These are phyloP conservation scores for Drosophila anomelani DNA, from an alignment of 2,888 invertebrate genomes.

Conservation along the genomic window DNA sequence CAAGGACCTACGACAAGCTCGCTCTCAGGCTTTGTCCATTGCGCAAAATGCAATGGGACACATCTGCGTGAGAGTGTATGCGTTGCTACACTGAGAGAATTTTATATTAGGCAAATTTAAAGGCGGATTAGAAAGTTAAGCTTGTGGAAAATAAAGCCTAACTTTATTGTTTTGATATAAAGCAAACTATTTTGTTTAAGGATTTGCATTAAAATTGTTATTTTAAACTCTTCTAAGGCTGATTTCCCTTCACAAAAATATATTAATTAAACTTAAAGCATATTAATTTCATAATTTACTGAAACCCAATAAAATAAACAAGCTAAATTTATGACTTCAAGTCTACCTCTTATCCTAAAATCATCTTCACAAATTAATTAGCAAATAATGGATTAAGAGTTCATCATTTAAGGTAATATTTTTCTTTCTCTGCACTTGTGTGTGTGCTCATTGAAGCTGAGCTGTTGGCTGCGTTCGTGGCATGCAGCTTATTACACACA, in stretches of 20 bases:
- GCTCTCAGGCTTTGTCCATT: constrained; percentile 39
- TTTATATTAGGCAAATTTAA: background rate
- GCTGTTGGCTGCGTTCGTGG: constrained; percentile 50
- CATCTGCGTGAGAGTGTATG: background rate
- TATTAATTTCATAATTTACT: background rate
- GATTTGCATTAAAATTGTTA: no score
- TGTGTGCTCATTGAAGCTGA: constrained; percentile 32
- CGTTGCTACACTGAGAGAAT: background rate
- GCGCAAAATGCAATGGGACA: constrained; percentile 33
- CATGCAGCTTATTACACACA: constrained; percentile 67
- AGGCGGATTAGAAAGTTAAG: background rate
- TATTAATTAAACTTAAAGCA: background rate
- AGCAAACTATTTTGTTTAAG: no score
- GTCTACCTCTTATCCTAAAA: no score
- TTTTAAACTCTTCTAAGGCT: no score
- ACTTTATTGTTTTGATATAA: no score
- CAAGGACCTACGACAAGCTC: constrained; percentile 56
- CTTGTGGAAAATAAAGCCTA: background rate
- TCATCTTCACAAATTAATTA: no score
- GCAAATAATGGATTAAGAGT: no score
- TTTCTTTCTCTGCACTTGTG: constrained; percentile 14
- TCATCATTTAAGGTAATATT: no score
- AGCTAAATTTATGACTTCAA: no score
- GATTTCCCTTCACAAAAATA: background rate
- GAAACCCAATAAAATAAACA: no score